A percentile compares a stretch with the other conserved stretches of the same genome.
Evolutionary conservation across 1,140 invertebrate genomes (phyloP).

Genomic region (Polyergus mexicanus): DNA sequence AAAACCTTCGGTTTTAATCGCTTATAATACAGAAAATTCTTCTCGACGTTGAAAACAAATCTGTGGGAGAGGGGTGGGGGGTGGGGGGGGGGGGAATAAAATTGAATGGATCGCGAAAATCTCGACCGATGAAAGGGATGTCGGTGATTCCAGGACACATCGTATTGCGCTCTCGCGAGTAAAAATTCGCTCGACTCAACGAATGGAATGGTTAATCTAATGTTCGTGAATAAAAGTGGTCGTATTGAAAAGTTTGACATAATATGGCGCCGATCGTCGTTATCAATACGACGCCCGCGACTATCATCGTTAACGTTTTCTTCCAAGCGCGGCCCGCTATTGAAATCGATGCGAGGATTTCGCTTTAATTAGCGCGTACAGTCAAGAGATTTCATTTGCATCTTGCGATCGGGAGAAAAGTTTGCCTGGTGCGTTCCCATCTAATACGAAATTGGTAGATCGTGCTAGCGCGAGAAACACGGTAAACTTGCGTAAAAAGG

Average conservation of each 20-base stretch:
- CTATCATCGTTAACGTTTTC: constrained; percentile 55
- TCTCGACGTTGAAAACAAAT: not conserved
- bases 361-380: constrained; percentile 68
- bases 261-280: constrained; percentile 47
- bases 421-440: constrained; percentile 15
- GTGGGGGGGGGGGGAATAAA: not conserved
- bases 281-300: constrained; percentile 7
- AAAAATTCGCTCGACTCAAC: constrained; percentile 13
- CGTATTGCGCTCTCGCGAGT: not conserved
- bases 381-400: constrained; percentile 49
- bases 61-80: no score
- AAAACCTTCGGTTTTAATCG: not conserved
- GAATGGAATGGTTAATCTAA: constrained; percentile 40
- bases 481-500: not conserved
- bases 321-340: constrained; percentile 53
- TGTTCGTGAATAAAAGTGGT: not conserved
- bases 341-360: constrained; percentile 65
- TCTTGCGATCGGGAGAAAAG: constrained; percentile 32
- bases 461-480: not conserved
- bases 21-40: not conserved
- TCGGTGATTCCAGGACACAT: not conserved
- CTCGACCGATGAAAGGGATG: not conserved
- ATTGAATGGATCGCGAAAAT: not conserved
- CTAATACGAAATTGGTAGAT: constrained; percentile 24
- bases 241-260: constrained; percentile 37